A percentile compares a stretch with the other conserved stretches of the same genome.
Conservation (phyloP, 92 coral and sea anemone species). For the Porites rus region DNA sequence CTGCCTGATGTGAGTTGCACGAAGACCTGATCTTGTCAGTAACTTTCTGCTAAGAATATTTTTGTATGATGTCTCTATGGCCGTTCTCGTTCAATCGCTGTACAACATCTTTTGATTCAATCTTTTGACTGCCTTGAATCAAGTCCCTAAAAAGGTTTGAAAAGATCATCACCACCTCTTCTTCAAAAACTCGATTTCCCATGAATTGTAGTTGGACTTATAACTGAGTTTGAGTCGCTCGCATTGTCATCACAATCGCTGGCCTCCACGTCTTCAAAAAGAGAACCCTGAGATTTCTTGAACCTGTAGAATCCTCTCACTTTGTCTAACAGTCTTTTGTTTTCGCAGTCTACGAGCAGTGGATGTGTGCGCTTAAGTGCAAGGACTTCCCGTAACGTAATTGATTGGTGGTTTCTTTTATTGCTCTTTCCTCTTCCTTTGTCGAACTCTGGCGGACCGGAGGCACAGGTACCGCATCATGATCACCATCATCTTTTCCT, state of each 20-base stretch:
- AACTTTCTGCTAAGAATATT: background rate
- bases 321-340: background rate
- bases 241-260: no score
- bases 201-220: conserved; percentile 9
- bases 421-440: background rate
- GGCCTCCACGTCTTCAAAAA: no score
- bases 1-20: background rate
- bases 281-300: no score
- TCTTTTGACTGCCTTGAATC: conserved; percentile 9
- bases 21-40: conserved; percentile 22
- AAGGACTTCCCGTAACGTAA: background rate
- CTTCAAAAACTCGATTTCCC: background rate
- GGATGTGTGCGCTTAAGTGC: background rate
- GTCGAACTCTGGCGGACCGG: background rate
- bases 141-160: conserved; percentile 13
- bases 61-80: background rate
- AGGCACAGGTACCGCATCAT: background rate
- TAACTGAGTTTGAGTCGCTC: background rate
- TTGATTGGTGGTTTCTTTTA: conserved; percentile 17
- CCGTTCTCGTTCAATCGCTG: background rate
- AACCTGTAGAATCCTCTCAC: no score
- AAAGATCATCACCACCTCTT: conserved; percentile 4
- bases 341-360: background rate
- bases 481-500: background rate
- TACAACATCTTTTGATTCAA: background rate